phyloP scores from a whole-genome alignment of 2,113 vertebrate genomes.

The Platichthys flesus region DNA sequence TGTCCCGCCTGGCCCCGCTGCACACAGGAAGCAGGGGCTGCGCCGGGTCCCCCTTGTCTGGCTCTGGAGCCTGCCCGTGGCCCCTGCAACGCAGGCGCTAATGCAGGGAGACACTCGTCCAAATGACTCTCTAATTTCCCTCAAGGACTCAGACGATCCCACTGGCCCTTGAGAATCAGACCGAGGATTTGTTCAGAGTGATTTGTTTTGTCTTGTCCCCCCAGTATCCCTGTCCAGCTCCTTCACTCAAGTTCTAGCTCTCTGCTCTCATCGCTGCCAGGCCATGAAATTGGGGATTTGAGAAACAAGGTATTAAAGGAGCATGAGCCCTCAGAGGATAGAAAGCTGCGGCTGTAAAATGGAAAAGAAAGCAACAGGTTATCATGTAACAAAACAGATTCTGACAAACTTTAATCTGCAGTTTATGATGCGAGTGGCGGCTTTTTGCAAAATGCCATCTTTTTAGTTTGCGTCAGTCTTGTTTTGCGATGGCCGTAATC shows the following conservation, averaged over 20 bases:
- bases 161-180: conserved; percentile 74
- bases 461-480: neutral
- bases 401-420: conserved; percentile 3
- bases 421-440: neutral
- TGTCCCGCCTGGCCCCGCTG: conserved; percentile 71
- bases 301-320: conserved; percentile 35
- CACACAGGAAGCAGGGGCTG: conserved; percentile 78
- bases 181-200: conserved; percentile 73
- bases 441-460: neutral
- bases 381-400: neutral
- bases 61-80: conserved; percentile 46
- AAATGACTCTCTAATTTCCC: conserved; percentile 77
- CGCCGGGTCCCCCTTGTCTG: conserved; percentile 60
- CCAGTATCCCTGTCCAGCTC: conserved; percentile 30
- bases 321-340: conserved; percentile 45
- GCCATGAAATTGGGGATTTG: conserved; percentile 59
- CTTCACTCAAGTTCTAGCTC: conserved; percentile 74
- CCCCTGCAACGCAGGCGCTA: conserved; percentile 63
- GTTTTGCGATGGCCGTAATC: conserved; percentile 38
- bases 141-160: conserved; percentile 64
- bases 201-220: conserved; percentile 79
- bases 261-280: conserved; percentile 9
- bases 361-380: conserved; percentile 7
- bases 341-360: conserved; percentile 5
- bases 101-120: conserved; percentile 67